Evolutionary conservation across 2,888 invertebrate genomes (phyloP).

Genomic region (Scotopteryx bipunctaria): DNA sequence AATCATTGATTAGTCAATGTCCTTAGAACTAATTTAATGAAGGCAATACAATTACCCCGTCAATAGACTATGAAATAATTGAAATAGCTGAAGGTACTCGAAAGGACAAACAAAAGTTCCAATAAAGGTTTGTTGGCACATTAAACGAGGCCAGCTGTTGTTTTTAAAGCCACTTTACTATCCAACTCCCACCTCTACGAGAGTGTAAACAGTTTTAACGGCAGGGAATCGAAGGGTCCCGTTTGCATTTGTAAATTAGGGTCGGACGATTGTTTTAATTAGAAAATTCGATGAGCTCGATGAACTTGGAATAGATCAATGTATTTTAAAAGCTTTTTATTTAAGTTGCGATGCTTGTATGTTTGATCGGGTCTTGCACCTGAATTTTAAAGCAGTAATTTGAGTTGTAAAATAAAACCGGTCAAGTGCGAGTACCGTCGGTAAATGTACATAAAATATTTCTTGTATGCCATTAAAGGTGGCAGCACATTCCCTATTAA

Average conservation of each 20-base stretch:
- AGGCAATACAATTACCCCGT: slow-evolving; percentile 1
- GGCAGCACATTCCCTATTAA: too few species aligned
- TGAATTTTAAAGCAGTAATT: not conserved
- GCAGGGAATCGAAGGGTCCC: slow-evolving; percentile 24
- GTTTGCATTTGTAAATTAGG: slow-evolving; percentile 26
- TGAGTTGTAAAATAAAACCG: too few species aligned
- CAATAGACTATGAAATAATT: slow-evolving; percentile 15
- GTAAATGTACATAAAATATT: too few species aligned
- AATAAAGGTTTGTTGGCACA: slow-evolving; percentile 27
- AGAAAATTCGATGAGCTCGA: slow-evolving; percentile 3
- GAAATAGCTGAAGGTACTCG: slow-evolving; percentile 10
- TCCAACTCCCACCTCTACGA: slow-evolving; percentile 16
- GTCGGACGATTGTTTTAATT: slow-evolving; percentile 23
- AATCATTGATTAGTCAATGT: not conserved
- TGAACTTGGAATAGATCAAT: slow-evolving; percentile 6
- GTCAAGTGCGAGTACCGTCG: too few species aligned
- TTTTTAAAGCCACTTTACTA: slow-evolving; percentile 28
- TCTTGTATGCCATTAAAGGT: too few species aligned
- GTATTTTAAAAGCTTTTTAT: not conserved
- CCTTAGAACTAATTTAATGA: not conserved
- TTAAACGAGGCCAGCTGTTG: slow-evolving; percentile 23
- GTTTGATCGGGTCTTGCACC: not conserved
- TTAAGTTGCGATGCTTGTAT: not conserved
- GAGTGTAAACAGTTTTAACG: slow-evolving; percentile 28
- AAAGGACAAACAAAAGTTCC: slow-evolving; percentile 20